phyloP scores from a whole-genome alignment of 2,888 invertebrate genomes.

The Polydrusus cervinus region DNA sequence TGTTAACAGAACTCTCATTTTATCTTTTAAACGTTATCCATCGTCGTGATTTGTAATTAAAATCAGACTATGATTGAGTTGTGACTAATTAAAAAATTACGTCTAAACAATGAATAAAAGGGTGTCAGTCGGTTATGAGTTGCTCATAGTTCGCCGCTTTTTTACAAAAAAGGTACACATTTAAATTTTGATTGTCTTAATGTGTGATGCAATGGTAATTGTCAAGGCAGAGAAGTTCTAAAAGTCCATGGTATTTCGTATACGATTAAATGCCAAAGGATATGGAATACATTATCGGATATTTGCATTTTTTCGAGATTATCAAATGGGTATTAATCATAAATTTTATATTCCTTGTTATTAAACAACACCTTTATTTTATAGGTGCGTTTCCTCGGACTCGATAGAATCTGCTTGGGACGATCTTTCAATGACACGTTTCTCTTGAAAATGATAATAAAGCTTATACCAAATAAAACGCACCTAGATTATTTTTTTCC shows the following conservation, averaged over 20 bases:
- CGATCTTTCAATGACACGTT: too few relatives aligned
- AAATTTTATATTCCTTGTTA: slow-evolving; percentile 2
- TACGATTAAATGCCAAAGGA: not conserved
- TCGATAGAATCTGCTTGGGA: too few relatives aligned
- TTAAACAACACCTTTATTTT: too few relatives aligned
- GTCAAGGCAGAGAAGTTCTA: slow-evolving; percentile 14
- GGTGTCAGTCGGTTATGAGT: slow-evolving; percentile 29
- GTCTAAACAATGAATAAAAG: slow-evolving; percentile 34
- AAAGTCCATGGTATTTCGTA: slow-evolving; percentile 15
- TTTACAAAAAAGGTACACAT: slow-evolving; percentile 27
- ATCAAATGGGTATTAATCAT: slow-evolving; percentile 6
- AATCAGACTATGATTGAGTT: slow-evolving; percentile 29
- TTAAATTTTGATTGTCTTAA: slow-evolving; percentile 31
- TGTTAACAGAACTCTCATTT: too few relatives aligned
- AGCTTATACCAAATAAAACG: too few relatives aligned
- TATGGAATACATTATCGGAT: not conserved
- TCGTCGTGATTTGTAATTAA: slow-evolving; percentile 30
- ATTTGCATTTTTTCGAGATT: slow-evolving; percentile 10
- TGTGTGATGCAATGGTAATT: slow-evolving; percentile 7
- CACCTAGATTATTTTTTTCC: too few relatives aligned
- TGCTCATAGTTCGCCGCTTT: slow-evolving; percentile 31
- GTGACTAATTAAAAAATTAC: slow-evolving; percentile 35
- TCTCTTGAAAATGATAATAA: too few relatives aligned
- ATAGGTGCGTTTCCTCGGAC: not conserved
- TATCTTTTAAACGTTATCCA: not conserved